A percentile compares a stretch with the other conserved stretches of the same genome.
phyloP scores from a whole-genome alignment of 2,888 invertebrate species.

The Neocrepidodera transversa region DNA sequence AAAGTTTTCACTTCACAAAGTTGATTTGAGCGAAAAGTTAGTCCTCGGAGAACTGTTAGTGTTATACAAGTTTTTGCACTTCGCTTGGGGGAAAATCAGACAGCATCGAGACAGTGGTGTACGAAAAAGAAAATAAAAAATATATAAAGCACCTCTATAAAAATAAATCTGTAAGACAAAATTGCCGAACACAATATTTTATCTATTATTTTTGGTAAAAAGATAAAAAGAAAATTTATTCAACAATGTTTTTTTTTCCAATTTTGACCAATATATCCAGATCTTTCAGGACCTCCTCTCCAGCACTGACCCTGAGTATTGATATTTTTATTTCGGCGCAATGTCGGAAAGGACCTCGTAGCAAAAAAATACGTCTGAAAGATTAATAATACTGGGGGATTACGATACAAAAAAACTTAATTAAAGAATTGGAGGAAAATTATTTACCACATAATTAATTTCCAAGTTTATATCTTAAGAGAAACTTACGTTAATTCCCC shows the following conservation, averaged over 20 bases:
- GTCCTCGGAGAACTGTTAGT: slow-evolving; percentile 7
- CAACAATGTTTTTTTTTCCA: neutral
- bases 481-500: neutral
- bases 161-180: too few species aligned
- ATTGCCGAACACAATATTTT: too few species aligned
- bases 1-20: slow-evolving; percentile 11
- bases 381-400: neutral
- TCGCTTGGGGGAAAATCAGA: neutral
- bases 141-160: too few species aligned
- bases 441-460: neutral
- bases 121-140: neutral
- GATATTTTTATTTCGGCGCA: neutral
- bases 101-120: neutral
- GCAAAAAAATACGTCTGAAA: neutral
- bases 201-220: too few species aligned
- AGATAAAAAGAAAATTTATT: too few species aligned
- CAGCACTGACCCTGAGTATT: neutral
- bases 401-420: neutral
- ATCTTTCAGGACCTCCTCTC: too few species aligned
- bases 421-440: neutral
- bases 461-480: neutral
- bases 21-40: slow-evolving; percentile 12
- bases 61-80: slow-evolving; percentile 8
- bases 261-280: too few species aligned
- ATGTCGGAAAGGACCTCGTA: neutral